Evolutionary conservation across 2,797 vertebrate species (phyloP), one percentile per base, ranked within the genome.

Genomic region (Garrulus glandarius): DNA sequence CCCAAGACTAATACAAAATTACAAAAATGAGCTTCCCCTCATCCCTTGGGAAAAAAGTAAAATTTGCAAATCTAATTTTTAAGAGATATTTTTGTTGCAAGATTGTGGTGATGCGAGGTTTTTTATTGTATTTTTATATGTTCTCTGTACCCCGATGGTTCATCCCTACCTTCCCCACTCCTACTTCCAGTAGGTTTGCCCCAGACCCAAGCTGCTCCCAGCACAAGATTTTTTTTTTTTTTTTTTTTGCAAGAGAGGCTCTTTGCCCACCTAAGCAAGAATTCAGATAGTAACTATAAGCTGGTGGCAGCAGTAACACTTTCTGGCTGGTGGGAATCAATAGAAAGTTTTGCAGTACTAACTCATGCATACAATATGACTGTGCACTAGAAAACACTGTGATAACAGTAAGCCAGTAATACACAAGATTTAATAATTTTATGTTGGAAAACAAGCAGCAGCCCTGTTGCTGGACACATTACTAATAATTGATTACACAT

Each of bases 361-460:
- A 44, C 36, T 41, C 15, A 30, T 5, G 12, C 30, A 55, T 6
- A 32, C 3, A 3, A 5, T 15, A 10, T 1, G 1, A 22, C 30
- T 61, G 10, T 36, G 15, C 32, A 43, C 34, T n/a, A 46, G 11
- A 50, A 1, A 7, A 20, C 24, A 47, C 30, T 50, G 39, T 26
- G 46, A 53, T 7, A 67, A 18, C 2, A 41, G 9, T 22, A 39
- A 67, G 11, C 6, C 12, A 63, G 0, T 26, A 55, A 61, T 1
- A 37, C 14, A 53, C 0, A 1, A 15, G 3, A 30, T 47, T 60
- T 55, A 36, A 5, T 71, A 39, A 52, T 75, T 89, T 52, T 14
- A 21, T 24, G 12, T 2, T 67, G 36, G 23, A 78, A 77, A 88
- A 21, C 14, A 70, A 36, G n/a, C 6, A 74, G 22, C 34, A 41